Evolutionary conservation across 2,888 invertebrate genomes (phyloP).

Genomic region (Dryocosmus kuriphilus): DNA sequence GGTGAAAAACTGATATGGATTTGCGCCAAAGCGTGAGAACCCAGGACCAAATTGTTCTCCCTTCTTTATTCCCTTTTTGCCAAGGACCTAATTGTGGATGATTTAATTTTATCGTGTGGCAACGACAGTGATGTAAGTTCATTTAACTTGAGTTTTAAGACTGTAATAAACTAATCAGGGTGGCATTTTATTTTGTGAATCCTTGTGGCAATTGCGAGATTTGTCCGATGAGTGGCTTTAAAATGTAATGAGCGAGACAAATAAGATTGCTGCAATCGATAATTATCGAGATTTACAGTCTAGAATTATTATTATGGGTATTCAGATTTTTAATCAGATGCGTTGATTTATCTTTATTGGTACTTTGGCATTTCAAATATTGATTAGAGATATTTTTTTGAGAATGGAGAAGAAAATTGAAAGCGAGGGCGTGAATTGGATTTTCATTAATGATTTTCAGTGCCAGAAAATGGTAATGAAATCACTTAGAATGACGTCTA

Average conservation of each 20-base stretch:
- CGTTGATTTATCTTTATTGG: neutral
- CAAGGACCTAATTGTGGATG: constrained; percentile 4
- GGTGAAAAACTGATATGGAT: constrained; percentile 5
- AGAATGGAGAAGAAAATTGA: neutral
- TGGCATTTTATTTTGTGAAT: constrained; percentile 20
- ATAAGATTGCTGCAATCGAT: constrained; percentile 16
- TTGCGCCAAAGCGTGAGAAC: constrained; percentile 14
- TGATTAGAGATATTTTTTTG: neutral
- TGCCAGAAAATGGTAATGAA: constrained; percentile 8
- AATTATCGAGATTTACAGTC: neutral
- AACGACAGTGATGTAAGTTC: constrained; percentile 18
- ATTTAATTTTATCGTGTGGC: constrained; percentile 1
- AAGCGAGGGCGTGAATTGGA: neutral
- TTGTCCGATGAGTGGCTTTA: constrained; percentile 12
- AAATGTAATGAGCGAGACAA: constrained; percentile 20
- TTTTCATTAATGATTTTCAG: constrained; percentile 1
- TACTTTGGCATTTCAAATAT: neutral
- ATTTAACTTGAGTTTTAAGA: constrained; percentile 8
- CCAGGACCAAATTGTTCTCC: neutral
- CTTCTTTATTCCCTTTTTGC: neutral
- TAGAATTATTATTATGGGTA: constrained; percentile 3
- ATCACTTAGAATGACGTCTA: neutral
- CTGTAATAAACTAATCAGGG: constrained; percentile 25
- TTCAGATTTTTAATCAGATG: neutral
- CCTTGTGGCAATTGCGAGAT: neutral